These are phyloP conservation scores for Eupeodes latifasciatus DNA, from an alignment of 2,888 invertebrate species.

Conservation along the genomic window DNA sequence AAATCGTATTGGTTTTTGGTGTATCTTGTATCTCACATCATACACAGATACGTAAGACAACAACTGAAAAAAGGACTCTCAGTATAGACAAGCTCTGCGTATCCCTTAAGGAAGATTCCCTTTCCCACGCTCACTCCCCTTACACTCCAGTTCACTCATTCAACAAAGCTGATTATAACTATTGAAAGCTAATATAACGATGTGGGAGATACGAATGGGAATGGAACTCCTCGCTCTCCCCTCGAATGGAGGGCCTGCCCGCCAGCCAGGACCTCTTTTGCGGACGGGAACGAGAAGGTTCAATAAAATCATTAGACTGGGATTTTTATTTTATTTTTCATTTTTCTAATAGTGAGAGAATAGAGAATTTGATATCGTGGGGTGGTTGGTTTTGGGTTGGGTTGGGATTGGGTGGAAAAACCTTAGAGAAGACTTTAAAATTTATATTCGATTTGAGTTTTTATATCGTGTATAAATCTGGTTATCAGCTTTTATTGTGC, in stretches of 20 bases:
- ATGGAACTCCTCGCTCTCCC: background rate
- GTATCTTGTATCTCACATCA: constrained; percentile 28
- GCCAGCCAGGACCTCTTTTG: no score
- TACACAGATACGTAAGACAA: background rate
- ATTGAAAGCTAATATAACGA: constrained; percentile 61
- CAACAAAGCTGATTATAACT: constrained; percentile 59
- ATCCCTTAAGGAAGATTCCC: background rate
- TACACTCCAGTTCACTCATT: constrained; percentile 27
- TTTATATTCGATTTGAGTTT: constrained; percentile 60
- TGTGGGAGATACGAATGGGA: background rate
- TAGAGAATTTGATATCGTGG: background rate
- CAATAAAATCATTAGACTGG: constrained; percentile 34
- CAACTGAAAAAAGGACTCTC: background rate
- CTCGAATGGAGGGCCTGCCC: background rate
- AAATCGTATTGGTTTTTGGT: constrained; percentile 28
- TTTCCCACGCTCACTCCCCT: background rate
- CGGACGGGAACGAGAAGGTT: constrained; percentile 2
- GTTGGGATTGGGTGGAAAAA: background rate
- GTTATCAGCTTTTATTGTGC: constrained; percentile 66
- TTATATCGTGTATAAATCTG: constrained; percentile 57
- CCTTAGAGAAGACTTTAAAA: constrained; percentile 49
- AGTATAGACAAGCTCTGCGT: background rate
- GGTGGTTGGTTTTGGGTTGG: background rate
- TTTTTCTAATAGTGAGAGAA: constrained; percentile 8
- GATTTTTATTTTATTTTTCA: constrained; percentile 22